These are phyloP conservation scores for Danio albolineatus DNA, from an alignment of 2,797 vertebrate species.

Conservation along the genomic window DNA sequence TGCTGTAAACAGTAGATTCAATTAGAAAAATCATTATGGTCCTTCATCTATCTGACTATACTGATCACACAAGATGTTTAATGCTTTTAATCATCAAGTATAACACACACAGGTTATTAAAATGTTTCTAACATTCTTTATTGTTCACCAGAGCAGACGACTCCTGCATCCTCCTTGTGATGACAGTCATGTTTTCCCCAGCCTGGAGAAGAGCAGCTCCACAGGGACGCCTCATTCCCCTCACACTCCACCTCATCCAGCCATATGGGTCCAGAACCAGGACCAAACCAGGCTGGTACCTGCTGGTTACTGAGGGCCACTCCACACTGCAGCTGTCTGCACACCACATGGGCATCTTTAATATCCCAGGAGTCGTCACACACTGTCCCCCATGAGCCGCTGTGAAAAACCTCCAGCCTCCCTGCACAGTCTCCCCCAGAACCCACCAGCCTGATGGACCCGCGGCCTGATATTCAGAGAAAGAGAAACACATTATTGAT, in stretches of 20 bases:
- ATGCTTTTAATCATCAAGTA: too few species aligned
- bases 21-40: too few species aligned
- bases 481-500: background rate
- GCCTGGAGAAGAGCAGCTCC: constrained; percentile 42
- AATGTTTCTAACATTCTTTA: too few species aligned
- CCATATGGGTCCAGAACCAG: constrained; percentile 50
- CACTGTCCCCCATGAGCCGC: constrained; percentile 53
- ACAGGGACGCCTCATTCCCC: constrained; percentile 51
- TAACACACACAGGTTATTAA: too few species aligned
- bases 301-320: constrained; percentile 40
- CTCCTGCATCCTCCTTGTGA: constrained; percentile 52
- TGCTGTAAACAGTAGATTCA: too few species aligned
- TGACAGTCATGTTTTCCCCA: constrained; percentile 42
- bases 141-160: constrained; percentile 53
- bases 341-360: constrained; percentile 52
- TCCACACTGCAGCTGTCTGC: constrained; percentile 58
- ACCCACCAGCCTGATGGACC: constrained; percentile 35
- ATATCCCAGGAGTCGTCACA: constrained; percentile 52
- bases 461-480: constrained; percentile 2
- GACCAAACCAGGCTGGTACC: constrained; percentile 36
- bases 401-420: constrained; percentile 49
- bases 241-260: constrained; percentile 52
- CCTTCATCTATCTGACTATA: too few species aligned
- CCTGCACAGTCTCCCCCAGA: constrained; percentile 46
- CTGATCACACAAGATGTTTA: too few species aligned